Evolutionary conservation across 2,797 vertebrate species (phyloP).

Genomic region (Helicolenus hilgendorfi): DNA sequence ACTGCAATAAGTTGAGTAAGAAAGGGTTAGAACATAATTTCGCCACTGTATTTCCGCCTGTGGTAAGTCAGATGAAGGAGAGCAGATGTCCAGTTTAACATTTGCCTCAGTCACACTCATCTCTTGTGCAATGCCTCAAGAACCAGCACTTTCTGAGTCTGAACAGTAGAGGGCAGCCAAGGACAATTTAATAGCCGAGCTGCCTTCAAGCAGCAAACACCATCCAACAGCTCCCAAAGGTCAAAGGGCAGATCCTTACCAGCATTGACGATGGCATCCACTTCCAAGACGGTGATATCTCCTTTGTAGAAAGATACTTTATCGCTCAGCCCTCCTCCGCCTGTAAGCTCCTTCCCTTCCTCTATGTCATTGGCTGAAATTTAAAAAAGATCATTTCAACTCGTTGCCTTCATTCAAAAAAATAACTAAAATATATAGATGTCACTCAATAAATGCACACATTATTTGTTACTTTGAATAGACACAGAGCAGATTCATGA

Average conservation of each 20-base stretch:
- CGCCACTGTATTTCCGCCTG: not conserved
- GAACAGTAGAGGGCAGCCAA: slow-evolving; percentile 85
- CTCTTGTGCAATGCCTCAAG: not conserved
- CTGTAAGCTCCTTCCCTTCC: slow-evolving; percentile 86
- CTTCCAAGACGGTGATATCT: slow-evolving; percentile 96
- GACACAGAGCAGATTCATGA: not conserved
- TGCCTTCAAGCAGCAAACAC: not conserved
- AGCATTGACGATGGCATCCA: slow-evolving; percentile 98
- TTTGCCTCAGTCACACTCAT: not conserved
- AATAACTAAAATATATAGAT: not conserved
- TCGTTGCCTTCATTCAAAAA: not conserved
- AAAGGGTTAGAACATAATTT: not conserved
- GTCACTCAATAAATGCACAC: not conserved
- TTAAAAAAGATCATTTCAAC: slow-evolving; percentile 11
- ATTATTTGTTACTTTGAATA: not conserved
- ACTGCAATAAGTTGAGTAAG: not conserved
- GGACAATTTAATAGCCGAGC: slow-evolving; percentile 29
- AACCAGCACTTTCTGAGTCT: slow-evolving; percentile 33
- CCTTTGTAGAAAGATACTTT: slow-evolving; percentile 98
- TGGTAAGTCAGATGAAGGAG: not conserved
- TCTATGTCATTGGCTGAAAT: slow-evolving; percentile 89
- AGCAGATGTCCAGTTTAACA: not conserved
- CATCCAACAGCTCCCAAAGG: not conserved
- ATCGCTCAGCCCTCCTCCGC: slow-evolving; percentile 89
- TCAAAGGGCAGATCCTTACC: slow-evolving; percentile 89